Evolutionary conservation across 1,140 invertebrate species (phyloP), one percentile per base, ranked within the genome.

Genomic region (Rhopalosiphum maidis): DNA sequence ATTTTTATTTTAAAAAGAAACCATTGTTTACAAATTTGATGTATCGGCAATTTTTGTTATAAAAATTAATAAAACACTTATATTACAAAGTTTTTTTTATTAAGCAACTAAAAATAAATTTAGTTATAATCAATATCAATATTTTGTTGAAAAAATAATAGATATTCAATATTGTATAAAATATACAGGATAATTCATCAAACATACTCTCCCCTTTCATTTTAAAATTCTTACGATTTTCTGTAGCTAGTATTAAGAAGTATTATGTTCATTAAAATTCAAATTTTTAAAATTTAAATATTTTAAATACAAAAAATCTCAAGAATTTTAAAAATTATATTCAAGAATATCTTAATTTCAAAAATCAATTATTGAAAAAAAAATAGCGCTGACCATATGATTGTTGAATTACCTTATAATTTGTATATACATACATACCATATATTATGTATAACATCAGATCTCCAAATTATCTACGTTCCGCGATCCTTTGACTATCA

Each of bases 61-160:
- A 51, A 51, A 51, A 88, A 51, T 88, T 51, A 51, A 87, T 46
- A 87, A 87, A 87, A 87, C 30, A 48, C 85, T 88, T 88, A 88
- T 87, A 48, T 88, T 88, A 88, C 30, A 2, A n/a, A n/a, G 7
- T 48, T 35, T 46, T n/a, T 46, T 82, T 48, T 48, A 11, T 89
- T 51, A 21, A 35, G 1, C 35, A 35, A n/a, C 35, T 51, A 88
- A 7, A 88, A 48, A 89, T n/a, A n/a, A n/a, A 68, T 11, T 0
- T 68, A n/a, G 21, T 68, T 68, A 15, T n/a, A 68, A 4, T n/a
- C 60, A 68, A 68, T 68, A 51, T 48, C 46, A 46, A 46, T 48
- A 11, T 51, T 18, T 51, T 51, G 48, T 51, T 51, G 48, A 51
- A 51, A n/a, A 68, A 68, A n/a, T n/a, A 68, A 68, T 68, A 15